Evolutionary conservation across 2,113 vertebrate species (phyloP), one percentile per base, ranked within the genome.

Genomic region (Pungitius pungitius): DNA sequence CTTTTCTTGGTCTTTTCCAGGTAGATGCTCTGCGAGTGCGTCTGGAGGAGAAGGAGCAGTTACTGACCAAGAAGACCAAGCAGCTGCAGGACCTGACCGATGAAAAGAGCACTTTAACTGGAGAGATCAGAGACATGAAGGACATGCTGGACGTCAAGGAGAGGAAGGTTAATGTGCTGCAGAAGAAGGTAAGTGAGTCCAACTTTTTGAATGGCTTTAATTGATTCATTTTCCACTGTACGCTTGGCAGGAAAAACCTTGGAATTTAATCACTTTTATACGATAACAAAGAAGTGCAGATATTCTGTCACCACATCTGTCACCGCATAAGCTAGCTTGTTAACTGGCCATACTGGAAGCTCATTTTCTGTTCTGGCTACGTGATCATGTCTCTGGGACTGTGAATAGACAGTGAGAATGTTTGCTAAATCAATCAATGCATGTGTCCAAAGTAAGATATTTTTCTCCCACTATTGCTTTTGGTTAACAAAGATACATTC

Each of bases 121-220:
- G 97, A 75, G 98, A 99, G 89, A 98, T 98, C 85, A 80, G 95
- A 40, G 98, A 99, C 85, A 96, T 99, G 95, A 99, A 99, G 90
- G 97, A 99, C 82, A 99, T 99, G 98, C 90, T 99, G 88, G 98
- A 99, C 75, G 98, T 99, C 77, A 99, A 99, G 87, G 98, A 99
- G 91, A 95, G 97, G 81, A 99, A 99, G 92, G 95, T 99, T 74
- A 95, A 95, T 49, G 95, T 99, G 42, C 94, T 99, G 76, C 98
- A 99, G 83, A 99, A 99, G 89, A 99, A 99, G 95, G 98, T 99
- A 90, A 5, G 75, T 49, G 43, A 49, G 43, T 35, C 43, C 62
- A 35, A 9, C 1, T 3, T 4, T 62, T 51, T 71, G 1, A 24
- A 5, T 15, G 14, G 22, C n/a, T 45, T 11, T 18, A 22, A 39